Evolutionary conservation across 2,888 invertebrate genomes (phyloP).

Genomic region (Epinotia brunnichana): DNA sequence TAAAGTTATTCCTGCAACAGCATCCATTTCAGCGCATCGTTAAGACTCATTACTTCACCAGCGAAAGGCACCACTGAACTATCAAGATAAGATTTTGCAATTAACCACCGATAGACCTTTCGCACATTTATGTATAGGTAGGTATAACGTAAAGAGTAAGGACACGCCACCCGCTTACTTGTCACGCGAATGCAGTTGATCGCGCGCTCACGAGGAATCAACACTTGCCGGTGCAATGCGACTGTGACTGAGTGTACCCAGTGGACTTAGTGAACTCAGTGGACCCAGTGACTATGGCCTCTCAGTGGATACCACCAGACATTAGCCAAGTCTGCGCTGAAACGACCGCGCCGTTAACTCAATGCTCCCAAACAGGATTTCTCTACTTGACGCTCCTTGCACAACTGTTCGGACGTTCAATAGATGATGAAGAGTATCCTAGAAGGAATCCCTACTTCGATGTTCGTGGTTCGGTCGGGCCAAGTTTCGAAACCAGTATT

Average conservation of each 20-base stretch:
- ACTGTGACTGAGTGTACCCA: slow-evolving; percentile 23
- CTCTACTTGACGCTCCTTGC: slow-evolving; percentile 84
- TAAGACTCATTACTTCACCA: not conserved
- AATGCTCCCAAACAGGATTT: slow-evolving; percentile 83
- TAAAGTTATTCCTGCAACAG: not conserved
- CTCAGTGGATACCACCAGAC: slow-evolving; percentile 83
- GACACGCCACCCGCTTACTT: slow-evolving; percentile 25
- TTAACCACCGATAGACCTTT: slow-evolving; percentile 13
- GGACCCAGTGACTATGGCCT: slow-evolving; percentile 55
- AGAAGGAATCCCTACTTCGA: slow-evolving; percentile 51
- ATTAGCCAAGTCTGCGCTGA: slow-evolving; percentile 81
- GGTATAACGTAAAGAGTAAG: slow-evolving; percentile 14
- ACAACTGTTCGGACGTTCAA: slow-evolving; percentile 82
- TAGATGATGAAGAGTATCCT: slow-evolving; percentile 59
- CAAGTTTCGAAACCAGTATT: slow-evolving; percentile 42
- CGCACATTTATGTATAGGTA: slow-evolving; percentile 28
- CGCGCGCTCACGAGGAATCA: slow-evolving; percentile 14
- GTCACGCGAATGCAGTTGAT: slow-evolving; percentile 22
- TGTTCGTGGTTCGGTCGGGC: slow-evolving; percentile 38
- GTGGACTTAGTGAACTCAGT: slow-evolving; percentile 17
- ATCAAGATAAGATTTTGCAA: slow-evolving; percentile 31
- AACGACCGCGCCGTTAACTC: slow-evolving; percentile 79
- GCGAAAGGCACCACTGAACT: slow-evolving; percentile 15
- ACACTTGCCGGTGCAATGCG: slow-evolving; percentile 23
- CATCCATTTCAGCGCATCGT: slow-evolving; percentile 3